Base-by-base conservation (phyloP, 1,140 invertebrate genomes). In the Asobara japonica region DNA sequence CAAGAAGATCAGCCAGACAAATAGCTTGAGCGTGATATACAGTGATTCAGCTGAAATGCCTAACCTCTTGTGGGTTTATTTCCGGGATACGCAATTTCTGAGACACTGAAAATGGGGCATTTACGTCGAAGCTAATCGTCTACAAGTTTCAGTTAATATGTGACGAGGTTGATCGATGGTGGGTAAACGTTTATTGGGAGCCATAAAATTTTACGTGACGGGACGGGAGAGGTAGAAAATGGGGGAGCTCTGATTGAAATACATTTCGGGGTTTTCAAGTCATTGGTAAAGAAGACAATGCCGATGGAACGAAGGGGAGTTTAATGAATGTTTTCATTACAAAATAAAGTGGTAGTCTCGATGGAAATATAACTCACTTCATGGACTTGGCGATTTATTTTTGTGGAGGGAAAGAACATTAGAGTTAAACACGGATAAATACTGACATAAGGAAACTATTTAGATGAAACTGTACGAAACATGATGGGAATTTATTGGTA, bases 11-110 rank as follows among this genome's bases (percentile, higher is more conserved):
- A 84, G 78, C 80, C 79, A 82, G 82, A 83, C 82, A 84, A 85
- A 84, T 84, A 84, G 78, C 78, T 77, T 65, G 74, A 25, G 77
- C 76, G 83, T 84, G 82, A 84, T 83, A 81, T 83, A 82, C 78
- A 78, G 78, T 80, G 78, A 79, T 78, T 79, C 81, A 73, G 77
- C 72, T 77, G 75, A 82, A 84, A 83, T 68, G 41, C 41, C 80
- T 78, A 80, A 80, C 51, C 51, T 56, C 62, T 65, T 65, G 62
- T 60, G 70, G 64, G 56, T 51, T 60, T 72, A 27, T 62, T 62
- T 62, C 29, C 60, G 3, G 38, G 65, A 65, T 66, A 66, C 62
- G 62, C 70, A 56, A 72, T 65, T 67, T 72, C 62, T 72, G 38
- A 72, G 64, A 66, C 61, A 60, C 60, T 1, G 16, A 13, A 13